Conservation (phyloP, 2,113 vertebrate species). For the Phalacrocorax brasilianus region DNA sequence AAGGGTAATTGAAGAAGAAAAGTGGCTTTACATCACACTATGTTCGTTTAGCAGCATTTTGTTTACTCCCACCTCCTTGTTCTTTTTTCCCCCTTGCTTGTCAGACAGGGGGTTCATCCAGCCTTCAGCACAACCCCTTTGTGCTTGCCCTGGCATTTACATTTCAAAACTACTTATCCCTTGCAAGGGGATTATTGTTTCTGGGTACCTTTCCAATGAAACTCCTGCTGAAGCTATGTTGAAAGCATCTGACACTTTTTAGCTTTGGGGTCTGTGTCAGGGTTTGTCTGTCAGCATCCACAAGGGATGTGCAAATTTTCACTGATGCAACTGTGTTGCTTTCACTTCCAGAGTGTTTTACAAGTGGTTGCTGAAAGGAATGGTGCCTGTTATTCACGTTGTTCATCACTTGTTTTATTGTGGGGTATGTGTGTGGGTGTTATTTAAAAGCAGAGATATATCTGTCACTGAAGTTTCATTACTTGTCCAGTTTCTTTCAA, state of each 20-base stretch:
- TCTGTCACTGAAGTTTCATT: neutral
- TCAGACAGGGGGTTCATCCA: neutral
- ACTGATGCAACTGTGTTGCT: neutral
- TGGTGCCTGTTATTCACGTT: neutral
- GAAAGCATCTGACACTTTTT: neutral
- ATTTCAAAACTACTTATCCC: neutral
- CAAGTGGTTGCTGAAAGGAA: neutral
- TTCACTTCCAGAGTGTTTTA: neutral
- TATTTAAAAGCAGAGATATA: neutral
- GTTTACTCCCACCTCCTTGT: neutral
- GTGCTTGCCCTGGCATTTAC: neutral
- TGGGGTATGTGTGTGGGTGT: too few species aligned
- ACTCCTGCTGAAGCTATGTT: neutral
- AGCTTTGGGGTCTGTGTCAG: neutral
- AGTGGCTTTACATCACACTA: neutral
- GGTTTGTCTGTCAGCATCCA: neutral
- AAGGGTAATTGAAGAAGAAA: neutral
- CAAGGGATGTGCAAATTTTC: neutral
- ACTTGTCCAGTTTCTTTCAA: neutral
- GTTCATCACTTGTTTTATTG: neutral
- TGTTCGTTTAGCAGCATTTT: neutral
- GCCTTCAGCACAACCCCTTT: neutral
- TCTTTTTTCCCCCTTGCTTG: neutral
- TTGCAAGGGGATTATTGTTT: neutral
- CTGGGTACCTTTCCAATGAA: neutral